A percentile compares a stretch with the other conserved stretches of the same genome.
Conservation (phyloP, 2,113 vertebrate species). For the Gadus macrocephalus region DNA sequence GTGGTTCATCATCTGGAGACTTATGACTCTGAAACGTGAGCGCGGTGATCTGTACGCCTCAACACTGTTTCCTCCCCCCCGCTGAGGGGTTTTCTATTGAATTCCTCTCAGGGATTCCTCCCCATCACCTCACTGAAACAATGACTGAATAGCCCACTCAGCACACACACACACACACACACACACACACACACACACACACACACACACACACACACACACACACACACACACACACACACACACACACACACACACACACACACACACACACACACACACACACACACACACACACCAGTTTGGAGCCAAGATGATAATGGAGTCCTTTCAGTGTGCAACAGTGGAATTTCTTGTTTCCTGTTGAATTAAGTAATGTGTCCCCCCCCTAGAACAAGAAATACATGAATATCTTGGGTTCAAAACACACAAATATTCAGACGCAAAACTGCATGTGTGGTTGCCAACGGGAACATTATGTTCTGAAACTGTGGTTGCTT, state of each 20-base stretch:
- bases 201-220: not conserved
- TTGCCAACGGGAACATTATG: no score
- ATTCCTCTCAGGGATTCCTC: conserved; percentile 41
- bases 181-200: not conserved
- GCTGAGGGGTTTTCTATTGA: conserved; percentile 25
- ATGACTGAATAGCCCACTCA: conserved; percentile 54
- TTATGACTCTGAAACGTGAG: no score
- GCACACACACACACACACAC: not conserved
- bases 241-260: not conserved
- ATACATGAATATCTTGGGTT: no score
- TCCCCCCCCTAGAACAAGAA: no score
- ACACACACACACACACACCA: not conserved
- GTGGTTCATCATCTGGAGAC: no score
- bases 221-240: not conserved
- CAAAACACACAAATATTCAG: no score
- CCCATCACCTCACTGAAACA: conserved; percentile 24
- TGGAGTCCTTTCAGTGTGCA: conserved; percentile 5
- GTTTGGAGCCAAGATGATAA: not conserved
- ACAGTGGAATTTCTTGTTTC: not conserved
- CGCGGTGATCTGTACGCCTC: no score
- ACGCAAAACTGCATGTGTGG: no score
- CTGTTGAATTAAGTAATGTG: no score
- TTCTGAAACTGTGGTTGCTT: no score
- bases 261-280: not conserved
- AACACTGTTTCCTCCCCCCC: not conserved